Base-by-base conservation (phyloP, 30 jellyfish, hydroid and myxozoan genomes). In the Turritopsis dohrnii region DNA sequence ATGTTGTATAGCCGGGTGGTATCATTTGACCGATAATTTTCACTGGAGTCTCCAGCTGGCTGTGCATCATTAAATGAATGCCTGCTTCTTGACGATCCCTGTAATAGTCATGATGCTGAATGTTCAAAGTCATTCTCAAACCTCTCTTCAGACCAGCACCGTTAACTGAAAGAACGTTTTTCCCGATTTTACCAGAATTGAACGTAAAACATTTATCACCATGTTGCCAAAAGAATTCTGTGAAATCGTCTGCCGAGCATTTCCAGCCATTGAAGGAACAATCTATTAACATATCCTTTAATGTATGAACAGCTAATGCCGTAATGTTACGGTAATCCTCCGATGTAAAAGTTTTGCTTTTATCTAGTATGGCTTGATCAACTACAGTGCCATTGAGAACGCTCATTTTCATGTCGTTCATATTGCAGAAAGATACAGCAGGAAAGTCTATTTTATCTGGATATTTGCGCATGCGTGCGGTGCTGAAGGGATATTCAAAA, bases 191-290 rank as follows among this genome's bases (percentile, higher is more conserved):
- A 27, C 94, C 97, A 1, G 97, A 91, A 85, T 91, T 91, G 79
- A 91, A 91, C 7, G 96, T 91, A 71, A 69, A 91, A 84, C 97
- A 91, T 53, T 81, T 83, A 74, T 91, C 97, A 7, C 97, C 97
- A 72, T 87, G 96, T 76, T 85, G 87, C 72, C 88, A 90, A 54
- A 60, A 76, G 31, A 91, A 91, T 75, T 52, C 54, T 29, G 88
- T 82, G 66, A 91, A 91, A 65, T 91, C 90, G 16, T 76, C 26
- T 1, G 93, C 41, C 0, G 96, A 54, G 84, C 97, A 91, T 52
- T 84, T 75, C 9, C 29, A 27, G 1, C 96, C 97, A 65, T 87
- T 89, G 28, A 91, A 81, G 22, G 77, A 16, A 73, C 97, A 91
- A 21, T 84, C 94, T 54, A 83, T 72, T 16, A 91, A 85, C 97